A percentile compares a stretch with the other conserved stretches of the same genome.
These are phyloP conservation scores for Nymphalis urticae DNA, from an alignment of 2,888 invertebrate genomes.

Conservation along the genomic window DNA sequence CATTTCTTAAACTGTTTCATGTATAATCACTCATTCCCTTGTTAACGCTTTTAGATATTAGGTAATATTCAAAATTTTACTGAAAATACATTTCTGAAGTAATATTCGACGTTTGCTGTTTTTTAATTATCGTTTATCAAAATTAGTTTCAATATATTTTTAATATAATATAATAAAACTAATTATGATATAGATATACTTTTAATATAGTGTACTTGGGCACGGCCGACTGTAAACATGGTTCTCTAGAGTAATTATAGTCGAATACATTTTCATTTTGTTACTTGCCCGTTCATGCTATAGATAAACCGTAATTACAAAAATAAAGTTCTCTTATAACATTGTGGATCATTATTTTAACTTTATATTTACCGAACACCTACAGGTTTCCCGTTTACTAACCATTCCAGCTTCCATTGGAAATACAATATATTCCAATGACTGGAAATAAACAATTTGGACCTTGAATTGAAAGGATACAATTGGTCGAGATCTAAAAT, in stretches of 20 bases:
- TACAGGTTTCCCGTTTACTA: not conserved
- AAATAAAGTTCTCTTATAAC: constrained; percentile 82
- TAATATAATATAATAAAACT: constrained; percentile 30
- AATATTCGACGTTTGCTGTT: constrained; percentile 65
- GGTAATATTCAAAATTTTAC: constrained; percentile 61
- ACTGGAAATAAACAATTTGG: no score
- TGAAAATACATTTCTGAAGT: constrained; percentile 52
- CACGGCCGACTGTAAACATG: constrained; percentile 70
- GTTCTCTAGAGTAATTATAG: constrained; percentile 76
- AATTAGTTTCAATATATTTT: constrained; percentile 54
- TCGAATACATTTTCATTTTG: constrained; percentile 71
- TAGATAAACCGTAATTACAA: constrained; percentile 80
- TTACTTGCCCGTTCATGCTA: constrained; percentile 81
- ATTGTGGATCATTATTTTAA: constrained; percentile 58
- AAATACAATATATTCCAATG: no score
- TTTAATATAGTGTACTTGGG: constrained; percentile 53
- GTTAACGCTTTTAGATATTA: constrained; percentile 67
- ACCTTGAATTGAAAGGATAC: no score
- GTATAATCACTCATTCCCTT: constrained; percentile 53
- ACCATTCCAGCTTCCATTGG: not conserved
- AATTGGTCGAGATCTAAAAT: no score
- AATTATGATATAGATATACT: no score
- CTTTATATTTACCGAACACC: constrained; percentile 18
- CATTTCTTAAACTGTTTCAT: constrained; percentile 51
- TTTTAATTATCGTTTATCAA: constrained; percentile 49